Conservation (phyloP, 2,888 invertebrate species). For the Syrista parreyssii region DNA sequence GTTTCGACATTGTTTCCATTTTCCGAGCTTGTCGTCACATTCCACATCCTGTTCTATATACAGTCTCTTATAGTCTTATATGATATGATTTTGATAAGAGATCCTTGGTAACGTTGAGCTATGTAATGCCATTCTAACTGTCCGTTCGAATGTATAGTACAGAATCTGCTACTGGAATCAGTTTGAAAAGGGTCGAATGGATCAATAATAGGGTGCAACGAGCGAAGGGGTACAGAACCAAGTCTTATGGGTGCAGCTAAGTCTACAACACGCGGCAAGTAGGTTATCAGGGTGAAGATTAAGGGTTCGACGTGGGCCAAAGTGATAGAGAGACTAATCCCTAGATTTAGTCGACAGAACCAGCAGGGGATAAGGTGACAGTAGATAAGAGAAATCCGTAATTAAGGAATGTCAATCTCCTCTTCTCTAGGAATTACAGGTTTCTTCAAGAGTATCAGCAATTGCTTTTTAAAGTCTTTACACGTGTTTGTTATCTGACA, state of each 20-base stretch:
- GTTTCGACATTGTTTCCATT: conserved; percentile 13
- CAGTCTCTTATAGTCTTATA: background rate
- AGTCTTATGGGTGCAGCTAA: background rate
- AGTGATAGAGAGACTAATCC: conserved; percentile 64
- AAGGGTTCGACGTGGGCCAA: conserved; percentile 55
- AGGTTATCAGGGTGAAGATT: conserved; percentile 51
- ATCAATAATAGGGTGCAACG: background rate
- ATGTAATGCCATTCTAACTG: background rate
- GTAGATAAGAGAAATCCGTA: conserved; percentile 61
- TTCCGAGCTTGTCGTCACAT: conserved; percentile 7
- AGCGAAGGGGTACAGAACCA: background rate
- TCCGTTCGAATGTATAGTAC: background rate
- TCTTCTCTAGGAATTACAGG: background rate
- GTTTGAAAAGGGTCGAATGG: background rate
- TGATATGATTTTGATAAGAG: background rate
- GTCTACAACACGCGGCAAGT: background rate
- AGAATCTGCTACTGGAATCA: background rate
- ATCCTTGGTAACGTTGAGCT: background rate
- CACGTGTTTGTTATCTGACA: background rate
- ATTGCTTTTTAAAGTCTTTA: background rate
- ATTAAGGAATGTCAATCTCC: conserved; percentile 58
- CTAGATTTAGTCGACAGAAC: conserved; percentile 40
- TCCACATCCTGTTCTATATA: background rate
- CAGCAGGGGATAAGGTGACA: conserved; percentile 57
- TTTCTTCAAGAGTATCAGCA: background rate